These are phyloP conservation scores for Puma concolor DNA, from an alignment of 2,113 vertebrate genomes.

Conservation along the genomic window DNA sequence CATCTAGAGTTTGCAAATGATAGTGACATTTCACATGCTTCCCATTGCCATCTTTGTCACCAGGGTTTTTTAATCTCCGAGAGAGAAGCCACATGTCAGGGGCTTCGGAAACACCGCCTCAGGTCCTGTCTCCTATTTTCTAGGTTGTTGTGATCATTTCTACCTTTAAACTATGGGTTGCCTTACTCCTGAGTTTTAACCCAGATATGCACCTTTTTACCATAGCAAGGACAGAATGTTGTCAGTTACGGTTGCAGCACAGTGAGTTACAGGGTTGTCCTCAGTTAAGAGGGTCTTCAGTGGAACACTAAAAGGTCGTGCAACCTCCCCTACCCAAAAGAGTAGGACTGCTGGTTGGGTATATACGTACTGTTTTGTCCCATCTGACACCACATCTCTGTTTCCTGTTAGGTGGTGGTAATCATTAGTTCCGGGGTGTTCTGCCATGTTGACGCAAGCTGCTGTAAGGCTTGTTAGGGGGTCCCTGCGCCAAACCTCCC, in stretches of 20 bases:
- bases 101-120: not conserved
- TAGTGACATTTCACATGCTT: not conserved
- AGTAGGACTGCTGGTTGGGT: conserved; percentile 2
- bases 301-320: not conserved
- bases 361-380: not conserved
- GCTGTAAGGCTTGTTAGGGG: conserved; percentile 81
- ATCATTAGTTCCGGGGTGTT: conserved; percentile 69
- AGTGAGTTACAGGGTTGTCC: not conserved
- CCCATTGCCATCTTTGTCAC: not conserved
- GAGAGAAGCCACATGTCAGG: not conserved
- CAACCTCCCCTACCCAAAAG: not conserved
- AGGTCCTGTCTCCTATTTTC: not conserved
- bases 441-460: conserved; percentile 81
- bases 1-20: not conserved
- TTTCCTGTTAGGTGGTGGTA: conserved; percentile 76
- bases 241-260: not conserved
- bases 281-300: not conserved
- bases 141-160: not conserved
- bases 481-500: conserved; percentile 75
- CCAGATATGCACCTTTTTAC: not conserved
- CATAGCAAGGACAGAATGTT: not conserved
- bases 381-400: conserved; percentile 68
- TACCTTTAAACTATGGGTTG: not conserved
- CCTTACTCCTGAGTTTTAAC: conserved; percentile 21
- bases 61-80: not conserved